Conservation (phyloP, 2,888 invertebrate genomes). For the Petrophora chlorosata region DNA sequence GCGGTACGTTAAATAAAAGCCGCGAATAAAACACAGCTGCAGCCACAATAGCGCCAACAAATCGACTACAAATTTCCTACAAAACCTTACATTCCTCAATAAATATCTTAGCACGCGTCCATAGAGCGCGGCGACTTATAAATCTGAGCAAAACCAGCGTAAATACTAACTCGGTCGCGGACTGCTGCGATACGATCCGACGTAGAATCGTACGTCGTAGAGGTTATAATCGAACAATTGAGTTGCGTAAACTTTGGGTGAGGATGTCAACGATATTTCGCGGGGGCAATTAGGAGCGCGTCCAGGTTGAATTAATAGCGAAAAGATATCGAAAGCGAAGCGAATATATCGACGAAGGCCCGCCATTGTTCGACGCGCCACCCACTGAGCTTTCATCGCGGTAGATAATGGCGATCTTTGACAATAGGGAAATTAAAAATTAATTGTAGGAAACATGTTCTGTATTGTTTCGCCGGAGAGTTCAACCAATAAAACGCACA, state of each 20-base stretch:
- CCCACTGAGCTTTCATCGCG: slow-evolving; percentile 30
- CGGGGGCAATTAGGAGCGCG: slow-evolving; percentile 58
- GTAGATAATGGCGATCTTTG: slow-evolving; percentile 24
- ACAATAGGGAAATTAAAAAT: slow-evolving; percentile 33
- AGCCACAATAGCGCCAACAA: slow-evolving; percentile 45
- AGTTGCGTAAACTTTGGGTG: slow-evolving; percentile 16
- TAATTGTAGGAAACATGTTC: slow-evolving; percentile 25
- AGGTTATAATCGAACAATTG: slow-evolving; percentile 17
- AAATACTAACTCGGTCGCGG: slow-evolving; percentile 37
- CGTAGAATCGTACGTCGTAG: slow-evolving; percentile 18
- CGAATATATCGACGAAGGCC: slow-evolving; percentile 33
- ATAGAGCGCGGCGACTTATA: slow-evolving; percentile 48
- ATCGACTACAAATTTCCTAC: slow-evolving; percentile 65
- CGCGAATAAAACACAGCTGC: slow-evolving; percentile 22
- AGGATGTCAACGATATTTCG: slow-evolving; percentile 58
- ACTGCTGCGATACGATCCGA: slow-evolving; percentile 19
- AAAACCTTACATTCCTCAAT: slow-evolving; percentile 57
- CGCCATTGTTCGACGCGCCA: slow-evolving; percentile 36
- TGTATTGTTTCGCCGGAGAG: slow-evolving; percentile 12
- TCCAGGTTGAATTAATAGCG: slow-evolving; percentile 59
- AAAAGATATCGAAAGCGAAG: slow-evolving; percentile 51
- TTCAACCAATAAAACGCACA: slow-evolving; percentile 4
- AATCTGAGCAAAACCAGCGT: slow-evolving; percentile 49
- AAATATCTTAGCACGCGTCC: slow-evolving; percentile 60
- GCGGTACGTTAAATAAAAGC: slow-evolving; percentile 24